Evolutionary conservation across 1,140 invertebrate genomes (phyloP).

Genomic region (Saccostrea glomerata): DNA sequence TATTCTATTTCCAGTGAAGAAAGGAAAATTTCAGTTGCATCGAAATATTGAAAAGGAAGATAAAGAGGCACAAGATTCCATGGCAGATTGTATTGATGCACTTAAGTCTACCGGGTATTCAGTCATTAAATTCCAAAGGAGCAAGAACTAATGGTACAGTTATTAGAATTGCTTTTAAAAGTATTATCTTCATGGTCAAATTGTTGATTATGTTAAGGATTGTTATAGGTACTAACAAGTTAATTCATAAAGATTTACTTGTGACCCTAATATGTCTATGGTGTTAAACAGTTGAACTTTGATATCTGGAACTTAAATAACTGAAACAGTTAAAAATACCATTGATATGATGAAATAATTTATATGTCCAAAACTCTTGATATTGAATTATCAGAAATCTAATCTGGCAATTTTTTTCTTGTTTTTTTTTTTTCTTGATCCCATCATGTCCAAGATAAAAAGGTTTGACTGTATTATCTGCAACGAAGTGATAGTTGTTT

Average conservation of each 20-base stretch:
- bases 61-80: background rate
- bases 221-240: background rate
- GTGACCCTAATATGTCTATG: background rate
- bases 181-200: background rate
- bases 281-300: no score
- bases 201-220: background rate
- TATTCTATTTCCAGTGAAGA: constrained; percentile 5
- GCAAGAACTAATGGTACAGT: background rate
- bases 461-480: no score
- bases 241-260: background rate
- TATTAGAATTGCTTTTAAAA: background rate
- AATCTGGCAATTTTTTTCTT: no score
- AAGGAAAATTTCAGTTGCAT: background rate
- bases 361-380: no score
- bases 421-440: no score
- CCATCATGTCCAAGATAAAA: no score
- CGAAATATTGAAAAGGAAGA: constrained; percentile 12
- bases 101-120: background rate
- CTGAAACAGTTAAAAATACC: no score
- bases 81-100: background rate
- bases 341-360: no score
- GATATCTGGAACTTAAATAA: no score
- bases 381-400: no score
- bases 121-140: background rate
- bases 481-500: no score